A percentile compares a stretch with the other conserved stretches of the same genome.
These are phyloP conservation scores for Dermatophagoides farinae DNA, from an alignment of 1,140 invertebrate genomes.

Conservation along the genomic window DNA sequence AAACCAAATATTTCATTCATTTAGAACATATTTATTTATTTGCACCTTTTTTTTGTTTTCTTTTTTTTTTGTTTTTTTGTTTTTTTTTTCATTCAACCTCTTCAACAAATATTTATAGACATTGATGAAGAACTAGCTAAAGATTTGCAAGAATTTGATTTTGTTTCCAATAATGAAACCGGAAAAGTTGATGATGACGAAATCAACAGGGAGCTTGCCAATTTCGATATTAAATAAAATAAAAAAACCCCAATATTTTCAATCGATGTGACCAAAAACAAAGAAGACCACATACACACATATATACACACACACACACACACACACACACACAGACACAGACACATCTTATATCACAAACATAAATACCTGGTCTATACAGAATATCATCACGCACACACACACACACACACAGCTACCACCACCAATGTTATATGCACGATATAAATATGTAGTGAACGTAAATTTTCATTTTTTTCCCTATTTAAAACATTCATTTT, in stretches of 20 bases:
- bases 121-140: slow-evolving; percentile 80
- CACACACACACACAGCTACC: too few relatives aligned
- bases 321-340: neutral
- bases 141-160: slow-evolving; percentile 75
- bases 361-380: too few relatives aligned
- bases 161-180: slow-evolving; percentile 37
- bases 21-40: neutral
- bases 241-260: neutral
- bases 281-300: neutral
- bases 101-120: slow-evolving; percentile 50
- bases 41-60: slow-evolving; percentile 13
- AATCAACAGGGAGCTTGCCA: slow-evolving; percentile 19
- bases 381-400: too few relatives aligned
- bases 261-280: neutral
- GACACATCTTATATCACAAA: too few relatives aligned
- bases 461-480: too few relatives aligned
- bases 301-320: neutral
- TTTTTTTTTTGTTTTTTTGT: neutral
- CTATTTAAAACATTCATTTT: too few relatives aligned
- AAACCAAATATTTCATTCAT: neutral
- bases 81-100: too few relatives aligned
- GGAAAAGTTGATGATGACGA: slow-evolving; percentile 14
- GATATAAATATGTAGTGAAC: too few relatives aligned
- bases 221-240: slow-evolving; percentile 22
- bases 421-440: too few relatives aligned